phyloP scores from a whole-genome alignment of 1,140 invertebrate species.

The Neoseiulus cucumeris region DNA sequence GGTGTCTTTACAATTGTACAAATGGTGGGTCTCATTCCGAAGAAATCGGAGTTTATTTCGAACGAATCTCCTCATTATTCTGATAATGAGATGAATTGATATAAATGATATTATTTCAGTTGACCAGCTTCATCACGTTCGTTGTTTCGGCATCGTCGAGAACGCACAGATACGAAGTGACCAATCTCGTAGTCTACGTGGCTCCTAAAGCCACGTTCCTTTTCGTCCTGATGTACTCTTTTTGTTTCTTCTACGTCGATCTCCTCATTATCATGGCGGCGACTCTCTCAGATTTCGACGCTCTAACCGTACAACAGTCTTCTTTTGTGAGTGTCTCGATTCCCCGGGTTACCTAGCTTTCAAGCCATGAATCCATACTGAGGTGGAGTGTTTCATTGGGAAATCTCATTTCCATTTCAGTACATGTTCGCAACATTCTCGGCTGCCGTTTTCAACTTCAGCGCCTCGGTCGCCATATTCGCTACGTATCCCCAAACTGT shows the following conservation, averaged over 20 bases:
- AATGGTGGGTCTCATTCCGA: background rate
- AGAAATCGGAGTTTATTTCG: too few species aligned
- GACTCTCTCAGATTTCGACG: background rate
- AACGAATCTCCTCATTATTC: too few species aligned
- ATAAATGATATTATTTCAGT: background rate
- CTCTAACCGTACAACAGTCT: background rate
- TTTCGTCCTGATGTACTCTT: background rate
- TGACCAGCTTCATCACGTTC: background rate
- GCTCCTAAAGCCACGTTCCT: background rate
- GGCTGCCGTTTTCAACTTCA: too few species aligned
- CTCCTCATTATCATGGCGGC: background rate
- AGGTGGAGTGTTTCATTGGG: too few species aligned
- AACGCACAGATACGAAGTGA: background rate
- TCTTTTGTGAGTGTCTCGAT: background rate
- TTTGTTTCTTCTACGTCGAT: background rate
- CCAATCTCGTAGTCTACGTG: background rate
- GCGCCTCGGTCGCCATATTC: too few species aligned
- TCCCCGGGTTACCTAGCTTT: too few species aligned
- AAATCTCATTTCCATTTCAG: too few species aligned
- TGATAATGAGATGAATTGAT: background rate
- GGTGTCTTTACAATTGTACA: background rate
- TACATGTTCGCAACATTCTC: too few species aligned
- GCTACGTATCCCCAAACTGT: too few species aligned
- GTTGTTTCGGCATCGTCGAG: background rate
- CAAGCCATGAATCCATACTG: too few species aligned